phyloP scores from a whole-genome alignment of 2,113 vertebrate genomes.

The Amblyopsis rosae region DNA sequence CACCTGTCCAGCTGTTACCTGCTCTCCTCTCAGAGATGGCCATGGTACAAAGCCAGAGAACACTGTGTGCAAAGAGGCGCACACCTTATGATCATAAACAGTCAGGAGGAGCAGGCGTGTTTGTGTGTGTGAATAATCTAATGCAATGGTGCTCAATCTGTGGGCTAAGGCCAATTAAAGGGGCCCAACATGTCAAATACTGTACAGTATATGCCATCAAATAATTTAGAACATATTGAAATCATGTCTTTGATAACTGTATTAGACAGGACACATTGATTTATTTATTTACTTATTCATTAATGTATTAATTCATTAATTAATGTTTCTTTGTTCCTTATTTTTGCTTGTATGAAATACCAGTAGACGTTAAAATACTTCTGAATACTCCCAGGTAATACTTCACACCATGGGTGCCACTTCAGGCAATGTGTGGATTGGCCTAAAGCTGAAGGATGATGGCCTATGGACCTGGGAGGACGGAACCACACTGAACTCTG shows the following conservation, averaged over 20 bases:
- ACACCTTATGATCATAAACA: slow-evolving; percentile 18
- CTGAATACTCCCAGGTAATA: neutral
- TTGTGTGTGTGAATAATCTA: no score
- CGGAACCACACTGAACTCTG: neutral
- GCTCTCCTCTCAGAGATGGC: neutral
- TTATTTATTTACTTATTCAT: no score
- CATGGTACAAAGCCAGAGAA: neutral
- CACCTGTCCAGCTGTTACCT: slow-evolving; percentile 22
- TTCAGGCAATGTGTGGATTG: neutral
- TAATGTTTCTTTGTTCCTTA: no score
- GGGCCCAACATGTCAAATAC: no score
- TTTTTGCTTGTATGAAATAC: no score
- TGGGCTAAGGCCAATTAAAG: no score
- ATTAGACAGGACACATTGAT: no score
- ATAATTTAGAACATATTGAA: no score
- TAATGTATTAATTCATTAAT: no score
- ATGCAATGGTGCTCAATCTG: no score
- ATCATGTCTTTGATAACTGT: no score
- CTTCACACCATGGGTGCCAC: accelerated
- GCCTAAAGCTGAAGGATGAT: neutral
- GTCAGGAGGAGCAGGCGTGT: neutral
- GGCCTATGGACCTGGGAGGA: neutral
- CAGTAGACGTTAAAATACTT: neutral
- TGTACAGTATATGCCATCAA: no score
- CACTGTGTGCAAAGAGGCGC: slow-evolving; percentile 10